phyloP scores from a whole-genome alignment of 2,888 invertebrate genomes.

The Elysia crispata region DNA sequence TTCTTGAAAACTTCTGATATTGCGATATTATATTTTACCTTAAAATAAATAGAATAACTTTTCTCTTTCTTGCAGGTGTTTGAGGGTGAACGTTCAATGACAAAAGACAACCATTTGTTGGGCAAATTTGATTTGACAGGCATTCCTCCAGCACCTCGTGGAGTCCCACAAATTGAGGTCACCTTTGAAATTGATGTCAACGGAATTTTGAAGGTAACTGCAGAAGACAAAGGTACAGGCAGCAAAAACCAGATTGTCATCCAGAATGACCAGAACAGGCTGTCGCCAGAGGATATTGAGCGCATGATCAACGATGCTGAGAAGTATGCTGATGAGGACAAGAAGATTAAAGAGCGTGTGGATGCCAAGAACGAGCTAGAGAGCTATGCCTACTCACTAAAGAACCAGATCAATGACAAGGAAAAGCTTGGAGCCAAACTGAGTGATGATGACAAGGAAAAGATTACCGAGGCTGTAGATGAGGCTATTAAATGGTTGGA shows the following conservation, averaged over 20 bases:
- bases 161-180: conserved; percentile 79
- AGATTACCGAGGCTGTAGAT: conserved; percentile 95
- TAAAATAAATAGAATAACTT: no score
- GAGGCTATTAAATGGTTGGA: conserved; percentile 99
- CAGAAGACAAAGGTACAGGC: conserved; percentile 99
- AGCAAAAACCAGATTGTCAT: conserved; percentile 99
- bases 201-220: conserved; percentile 83
- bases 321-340: conserved; percentile 99
- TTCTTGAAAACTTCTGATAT: no score
- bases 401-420: conserved; percentile 97
- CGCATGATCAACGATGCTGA: conserved; percentile 99
- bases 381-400: conserved; percentile 94
- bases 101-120: conserved; percentile 98
- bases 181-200: conserved; percentile 81
- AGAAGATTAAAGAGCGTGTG: conserved; percentile 88
- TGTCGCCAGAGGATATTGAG: conserved; percentile 98
- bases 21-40: no score
- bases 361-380: conserved; percentile 98
- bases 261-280: conserved; percentile 97
- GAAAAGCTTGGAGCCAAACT: conserved; percentile 96
- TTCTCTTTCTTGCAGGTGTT: conserved; percentile 84
- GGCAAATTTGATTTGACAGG: conserved; percentile 99
- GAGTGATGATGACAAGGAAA: conserved; percentile 92
- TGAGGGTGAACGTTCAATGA: conserved; percentile 99
- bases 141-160: conserved; percentile 87